Evolutionary conservation across 2,797 vertebrate species (phyloP), one percentile per base, ranked within the genome.

Genomic region (Triplophysa yarkandensis): DNA sequence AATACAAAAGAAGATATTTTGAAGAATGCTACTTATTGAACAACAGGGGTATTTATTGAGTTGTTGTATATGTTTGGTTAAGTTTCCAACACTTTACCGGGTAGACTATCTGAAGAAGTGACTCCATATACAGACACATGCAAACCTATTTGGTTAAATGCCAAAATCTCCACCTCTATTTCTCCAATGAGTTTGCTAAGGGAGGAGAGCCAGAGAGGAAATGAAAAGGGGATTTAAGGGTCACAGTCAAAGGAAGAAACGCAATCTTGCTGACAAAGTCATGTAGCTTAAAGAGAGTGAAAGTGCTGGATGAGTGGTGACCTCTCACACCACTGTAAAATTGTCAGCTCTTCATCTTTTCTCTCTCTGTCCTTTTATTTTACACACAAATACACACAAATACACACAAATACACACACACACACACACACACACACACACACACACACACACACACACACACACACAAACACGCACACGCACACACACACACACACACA

Each of bases 231-330:
- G 72, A 77, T 70, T 66, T 62, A 77, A 62, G 71, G 62, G 50
- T 66, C 32, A 72, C 46, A 10, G 41, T 63, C 67, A 71, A 77
- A 46, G 34, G 39, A 48, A 23, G n/a, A 2, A 5, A 13, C 34
- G n/a, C 67, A 52, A 60, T 74, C 73, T 39, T 65, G 62, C 74
- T 77, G 73, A 79, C 55, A 74, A 75, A 81, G 70, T 50, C 62
- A 1, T 69, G 55, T 32, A 19, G 61, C 66, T 67, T 27, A 39
- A 57, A 63, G 63, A 78, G 21, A 41, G 58, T 30, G 44, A 55
- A 34, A 43, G 43, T 3, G 4, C 21, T 57, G 52, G 16, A 63
- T 32, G 32, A 58, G 36, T 1, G 44, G 25, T 41, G 68, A 68
- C 27, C 68, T 36, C 57, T 48, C 62, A 52, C 68, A 77, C 41